Evolutionary conservation across 2,113 vertebrate species (phyloP).

Genomic region (Crotalus horridus): DNA sequence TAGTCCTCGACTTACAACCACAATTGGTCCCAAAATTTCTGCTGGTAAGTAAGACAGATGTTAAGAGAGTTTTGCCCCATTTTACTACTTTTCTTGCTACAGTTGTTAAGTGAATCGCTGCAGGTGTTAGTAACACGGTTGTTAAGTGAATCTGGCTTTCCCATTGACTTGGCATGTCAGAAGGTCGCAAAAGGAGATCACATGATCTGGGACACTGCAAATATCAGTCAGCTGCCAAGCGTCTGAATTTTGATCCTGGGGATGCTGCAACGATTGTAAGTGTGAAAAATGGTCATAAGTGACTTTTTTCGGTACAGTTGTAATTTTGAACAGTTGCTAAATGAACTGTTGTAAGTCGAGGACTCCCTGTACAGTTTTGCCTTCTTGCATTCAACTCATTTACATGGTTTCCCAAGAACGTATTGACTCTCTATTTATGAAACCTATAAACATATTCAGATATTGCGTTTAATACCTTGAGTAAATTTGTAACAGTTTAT

Average conservation of each 20-base stretch:
- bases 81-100: background rate
- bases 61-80: background rate
- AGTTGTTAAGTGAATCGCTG: background rate
- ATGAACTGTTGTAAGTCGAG: background rate
- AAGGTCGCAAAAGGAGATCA: background rate
- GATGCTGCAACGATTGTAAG: background rate
- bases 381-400: background rate
- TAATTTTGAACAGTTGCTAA: background rate
- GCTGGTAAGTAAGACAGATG: background rate
- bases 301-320: background rate
- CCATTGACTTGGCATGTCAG: background rate
- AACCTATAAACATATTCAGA: background rate
- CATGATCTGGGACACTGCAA: background rate
- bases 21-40: background rate
- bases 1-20: too few species aligned
- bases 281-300: background rate
- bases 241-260: background rate
- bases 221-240: background rate
- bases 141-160: background rate
- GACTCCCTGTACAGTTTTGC: background rate
- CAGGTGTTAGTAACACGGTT: background rate
- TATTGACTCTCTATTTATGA: background rate
- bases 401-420: constrained; percentile 23
- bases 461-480: background rate
- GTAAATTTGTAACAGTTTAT: background rate